Conservation (phyloP, 2,113 vertebrate genomes). For the Corythaixoides concolor region DNA sequence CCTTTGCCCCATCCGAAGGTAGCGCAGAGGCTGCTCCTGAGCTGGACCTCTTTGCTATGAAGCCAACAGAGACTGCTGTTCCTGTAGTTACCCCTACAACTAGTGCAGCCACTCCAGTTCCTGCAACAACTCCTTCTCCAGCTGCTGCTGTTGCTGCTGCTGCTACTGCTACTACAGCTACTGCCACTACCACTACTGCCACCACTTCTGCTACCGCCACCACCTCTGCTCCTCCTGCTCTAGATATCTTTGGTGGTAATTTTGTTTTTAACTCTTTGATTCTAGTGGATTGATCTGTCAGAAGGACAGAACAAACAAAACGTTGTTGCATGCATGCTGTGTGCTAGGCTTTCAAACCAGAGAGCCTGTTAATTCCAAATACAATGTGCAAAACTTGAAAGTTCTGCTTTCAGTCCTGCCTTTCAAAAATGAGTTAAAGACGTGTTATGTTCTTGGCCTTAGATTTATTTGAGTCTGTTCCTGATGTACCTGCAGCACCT, state of each 20-base stretch:
- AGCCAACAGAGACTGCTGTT: constrained; percentile 86
- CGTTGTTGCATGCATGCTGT: constrained; percentile 55
- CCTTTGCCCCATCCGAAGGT: constrained; percentile 97
- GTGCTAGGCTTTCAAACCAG: constrained; percentile 40
- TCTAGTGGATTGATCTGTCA: constrained; percentile 58
- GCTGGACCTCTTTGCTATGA: constrained; percentile 99
- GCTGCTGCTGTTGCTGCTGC: constrained; percentile 76
- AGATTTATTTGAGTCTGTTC: constrained; percentile 99
- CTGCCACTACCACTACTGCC: constrained; percentile 66
- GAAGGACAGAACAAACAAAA: not conserved
- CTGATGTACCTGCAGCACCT: constrained; percentile 89
- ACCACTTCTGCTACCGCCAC: constrained; percentile 73
- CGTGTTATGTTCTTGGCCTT: constrained; percentile 91
- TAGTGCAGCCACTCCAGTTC: constrained; percentile 81
- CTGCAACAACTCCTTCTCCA: constrained; percentile 85
- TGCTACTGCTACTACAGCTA: constrained; percentile 66
- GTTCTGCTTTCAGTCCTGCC: not conserved
- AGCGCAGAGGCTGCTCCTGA: constrained; percentile 90
- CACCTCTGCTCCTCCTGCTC: constrained; percentile 83
- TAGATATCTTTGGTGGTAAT: constrained; percentile 99
- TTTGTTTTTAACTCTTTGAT: constrained; percentile 71
- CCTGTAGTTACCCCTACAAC: constrained; percentile 86
- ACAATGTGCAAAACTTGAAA: not conserved
- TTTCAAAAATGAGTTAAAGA: constrained; percentile 67
- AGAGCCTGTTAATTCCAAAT: constrained; percentile 16